phyloP scores from a whole-genome alignment of 2,113 vertebrate genomes.

The Leptosomus discolor region DNA sequence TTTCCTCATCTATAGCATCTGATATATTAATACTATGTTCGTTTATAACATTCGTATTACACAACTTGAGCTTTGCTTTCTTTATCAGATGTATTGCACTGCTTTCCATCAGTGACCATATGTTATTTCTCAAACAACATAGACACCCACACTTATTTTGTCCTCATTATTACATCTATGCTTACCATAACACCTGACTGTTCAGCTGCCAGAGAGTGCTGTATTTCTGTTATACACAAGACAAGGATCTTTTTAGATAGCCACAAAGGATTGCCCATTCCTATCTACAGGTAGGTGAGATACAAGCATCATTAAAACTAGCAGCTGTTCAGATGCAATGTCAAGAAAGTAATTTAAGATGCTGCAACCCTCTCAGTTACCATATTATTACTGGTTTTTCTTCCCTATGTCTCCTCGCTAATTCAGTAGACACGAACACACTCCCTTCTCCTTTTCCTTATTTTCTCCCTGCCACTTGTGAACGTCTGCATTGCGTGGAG shows the following conservation, averaged over 20 bases:
- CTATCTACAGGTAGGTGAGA: background rate
- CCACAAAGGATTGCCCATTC: background rate
- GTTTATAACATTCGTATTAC: background rate
- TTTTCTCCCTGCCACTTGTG: background rate
- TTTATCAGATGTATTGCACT: background rate
- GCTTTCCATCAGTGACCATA: background rate
- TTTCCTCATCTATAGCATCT: background rate
- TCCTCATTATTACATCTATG: background rate
- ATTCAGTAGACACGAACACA: background rate
- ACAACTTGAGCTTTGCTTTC: background rate
- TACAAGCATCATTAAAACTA: background rate
- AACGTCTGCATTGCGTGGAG: rapidly evolving
- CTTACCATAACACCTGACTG: background rate
- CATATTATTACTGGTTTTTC: background rate
- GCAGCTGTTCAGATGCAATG: background rate
- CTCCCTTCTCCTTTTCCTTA: background rate
- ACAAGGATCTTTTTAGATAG: background rate
- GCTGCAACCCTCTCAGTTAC: background rate
- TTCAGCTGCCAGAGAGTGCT: background rate
- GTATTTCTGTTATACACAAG: background rate
- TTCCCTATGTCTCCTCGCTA: background rate
- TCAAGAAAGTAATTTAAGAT: background rate
- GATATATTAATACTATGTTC: background rate
- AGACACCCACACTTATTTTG: background rate
- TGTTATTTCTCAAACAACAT: background rate